Evolutionary conservation across 2,888 invertebrate species (phyloP), one percentile per base, ranked within the genome.

Genomic region (Pasiphila rectangulata): DNA sequence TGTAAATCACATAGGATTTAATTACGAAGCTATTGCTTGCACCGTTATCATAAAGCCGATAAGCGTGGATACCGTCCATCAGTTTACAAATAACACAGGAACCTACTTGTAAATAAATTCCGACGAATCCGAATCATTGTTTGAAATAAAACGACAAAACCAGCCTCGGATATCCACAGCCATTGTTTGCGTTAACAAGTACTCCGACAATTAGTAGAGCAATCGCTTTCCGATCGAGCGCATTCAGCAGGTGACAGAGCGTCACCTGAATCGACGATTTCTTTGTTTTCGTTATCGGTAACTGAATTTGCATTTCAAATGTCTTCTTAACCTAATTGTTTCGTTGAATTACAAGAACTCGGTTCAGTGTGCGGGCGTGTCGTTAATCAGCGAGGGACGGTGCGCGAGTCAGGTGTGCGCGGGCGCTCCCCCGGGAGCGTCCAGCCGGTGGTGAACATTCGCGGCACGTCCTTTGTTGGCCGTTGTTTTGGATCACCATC

Each of bases 401-500:
- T 40, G 71, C 70, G 70, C 69, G 78, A 75, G 79, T 85, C 83
- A 84, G 83, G 82, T 86, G 84, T 75, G n/a, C 71, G 66, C 69
- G 63, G 67, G 63, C 63, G 59, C 64, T 62, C 77, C 71, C 72
- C 65, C 71, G 64, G 67, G 58, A 44, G 38, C 35, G 69, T 69
- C 24, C 13, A 24, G 25, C 32, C 74, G 77, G 75, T 70, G 80
- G 79, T 74, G 76, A 82, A 84, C 85, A 85, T 86, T 86, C 77
- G 83, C 85, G 84, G 86, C 86, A 85, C 82, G 82, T 85, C 85
- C 84, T 87, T 86, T 85, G 87, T 85, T 85, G 83, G 83, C 83
- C 78, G 85, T 86, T 88, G 87, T 88, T 88, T 87, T 87, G 88
- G 83, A 85, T 80, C 75, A 79, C 81, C 86, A 85, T 87, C 86